Percentiles rank a stretch among this genome's conserved stretches.
phyloP scores from a whole-genome alignment of 64 coral and sea anemone species.

The Pachyseris speciosa region DNA sequence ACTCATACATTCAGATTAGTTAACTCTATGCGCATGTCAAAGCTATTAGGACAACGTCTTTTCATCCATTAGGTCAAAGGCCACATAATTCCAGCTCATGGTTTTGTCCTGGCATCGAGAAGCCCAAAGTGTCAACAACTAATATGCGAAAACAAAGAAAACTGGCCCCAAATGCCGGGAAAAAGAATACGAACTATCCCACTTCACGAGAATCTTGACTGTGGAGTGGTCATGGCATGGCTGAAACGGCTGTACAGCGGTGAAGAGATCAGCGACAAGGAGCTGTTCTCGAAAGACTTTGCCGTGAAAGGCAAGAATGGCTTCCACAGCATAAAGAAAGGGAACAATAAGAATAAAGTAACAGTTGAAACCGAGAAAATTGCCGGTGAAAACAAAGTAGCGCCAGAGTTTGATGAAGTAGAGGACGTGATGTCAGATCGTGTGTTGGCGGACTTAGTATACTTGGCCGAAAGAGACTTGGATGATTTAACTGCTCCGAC shows the following conservation, averaged over 20 bases:
- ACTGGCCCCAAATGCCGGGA: neutral
- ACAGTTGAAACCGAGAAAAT: neutral
- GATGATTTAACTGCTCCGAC: conserved; percentile 1
- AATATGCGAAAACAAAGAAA: conserved; percentile 64
- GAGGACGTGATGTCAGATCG: neutral
- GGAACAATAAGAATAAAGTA: neutral
- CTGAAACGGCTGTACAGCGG: conserved; percentile 51
- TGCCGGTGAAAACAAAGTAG: neutral
- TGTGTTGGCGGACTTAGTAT: neutral
- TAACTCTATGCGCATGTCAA: no score
- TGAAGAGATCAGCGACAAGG: neutral
- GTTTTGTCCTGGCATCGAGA: conserved; percentile 81
- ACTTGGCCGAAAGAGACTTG: neutral
- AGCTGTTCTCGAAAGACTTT: neutral
- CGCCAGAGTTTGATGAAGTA: neutral
- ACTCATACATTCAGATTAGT: no score
- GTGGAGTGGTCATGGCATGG: conserved; percentile 21
- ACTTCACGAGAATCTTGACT: conserved; percentile 22
- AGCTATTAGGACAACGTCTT: neutral
- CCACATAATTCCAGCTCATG: conserved; percentile 63
- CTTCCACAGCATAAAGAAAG: neutral
- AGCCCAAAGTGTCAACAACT: conserved; percentile 69
- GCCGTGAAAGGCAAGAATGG: conserved; percentile 17
- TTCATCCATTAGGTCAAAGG: conserved; percentile 50
- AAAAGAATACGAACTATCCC: conserved; percentile 22